Evolutionary conservation across 2,797 vertebrate genomes (phyloP).

Genomic region (Rhinophrynus dorsalis): DNA sequence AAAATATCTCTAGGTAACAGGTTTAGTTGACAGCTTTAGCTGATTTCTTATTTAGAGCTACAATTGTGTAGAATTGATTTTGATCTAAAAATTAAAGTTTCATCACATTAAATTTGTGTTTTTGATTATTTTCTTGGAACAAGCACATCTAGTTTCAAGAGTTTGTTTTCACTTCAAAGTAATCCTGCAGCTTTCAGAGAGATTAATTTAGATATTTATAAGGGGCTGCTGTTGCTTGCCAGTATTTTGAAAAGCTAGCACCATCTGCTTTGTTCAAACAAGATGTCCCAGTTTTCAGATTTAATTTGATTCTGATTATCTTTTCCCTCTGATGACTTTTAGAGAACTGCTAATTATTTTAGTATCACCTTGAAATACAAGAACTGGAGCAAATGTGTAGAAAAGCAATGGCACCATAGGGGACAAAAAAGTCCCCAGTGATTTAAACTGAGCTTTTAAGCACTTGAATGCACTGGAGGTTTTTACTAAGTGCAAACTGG

Average conservation of each 20-base stretch:
- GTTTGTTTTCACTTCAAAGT: conserved; percentile 41
- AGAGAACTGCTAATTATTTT: conserved; percentile 34
- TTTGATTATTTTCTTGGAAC: neutral
- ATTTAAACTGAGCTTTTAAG: too few species aligned
- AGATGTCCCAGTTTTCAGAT: conserved; percentile 44
- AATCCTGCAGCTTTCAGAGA: conserved; percentile 32
- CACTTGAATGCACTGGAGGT: too few species aligned
- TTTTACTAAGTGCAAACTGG: too few species aligned
- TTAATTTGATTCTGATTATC: conserved; percentile 45
- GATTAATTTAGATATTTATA: conserved; percentile 45
- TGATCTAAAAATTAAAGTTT: neutral
- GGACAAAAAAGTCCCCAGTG: too few species aligned
- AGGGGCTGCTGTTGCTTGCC: conserved; percentile 24
- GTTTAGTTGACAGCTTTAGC: too few species aligned
- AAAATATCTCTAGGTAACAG: too few species aligned
- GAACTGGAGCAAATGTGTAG: too few species aligned
- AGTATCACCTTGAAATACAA: conserved; percentile 15
- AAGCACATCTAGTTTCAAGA: conserved; percentile 12
- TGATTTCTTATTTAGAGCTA: too few species aligned
- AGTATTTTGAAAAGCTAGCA: conserved; percentile 29
- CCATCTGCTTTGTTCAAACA: conserved; percentile 44
- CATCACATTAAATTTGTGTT: neutral
- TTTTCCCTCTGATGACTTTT: conserved; percentile 33
- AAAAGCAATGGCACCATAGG: too few species aligned
- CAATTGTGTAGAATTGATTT: too few species aligned